phyloP scores from a whole-genome alignment of 2,797 vertebrate genomes.

The Vespertilio murinus region DNA sequence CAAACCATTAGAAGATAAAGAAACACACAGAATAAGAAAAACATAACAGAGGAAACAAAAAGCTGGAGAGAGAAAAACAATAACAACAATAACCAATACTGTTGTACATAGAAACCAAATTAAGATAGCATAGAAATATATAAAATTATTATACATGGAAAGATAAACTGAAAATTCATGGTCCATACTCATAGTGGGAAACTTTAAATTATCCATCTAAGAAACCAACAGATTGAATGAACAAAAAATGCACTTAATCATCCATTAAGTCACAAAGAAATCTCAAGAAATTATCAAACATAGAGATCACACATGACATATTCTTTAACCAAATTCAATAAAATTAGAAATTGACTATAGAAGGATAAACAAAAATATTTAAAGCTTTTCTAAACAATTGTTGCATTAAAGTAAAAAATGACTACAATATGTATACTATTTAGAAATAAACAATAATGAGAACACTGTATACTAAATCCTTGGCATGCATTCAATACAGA shows the following conservation, averaged over 20 bases:
- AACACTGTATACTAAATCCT: not conserved
- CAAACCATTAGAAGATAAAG: too few relatives aligned
- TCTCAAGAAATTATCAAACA: slow-evolving; percentile 3
- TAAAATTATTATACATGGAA: not conserved
- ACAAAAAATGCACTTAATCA: not conserved
- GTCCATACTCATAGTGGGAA: not conserved
- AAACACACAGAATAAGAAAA: too few relatives aligned
- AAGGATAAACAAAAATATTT: not conserved
- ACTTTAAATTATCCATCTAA: not conserved
- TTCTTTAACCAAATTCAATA: not conserved
- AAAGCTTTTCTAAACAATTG: not conserved
- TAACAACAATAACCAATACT: too few relatives aligned
- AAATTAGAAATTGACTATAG: not conserved
- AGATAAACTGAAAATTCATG: not conserved
- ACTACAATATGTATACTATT: not conserved
- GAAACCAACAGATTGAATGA: not conserved
- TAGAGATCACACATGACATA: not conserved
- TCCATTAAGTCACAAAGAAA: not conserved
- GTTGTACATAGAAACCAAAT: too few relatives aligned
- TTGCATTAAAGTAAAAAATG: not conserved
- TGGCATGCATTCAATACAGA: not conserved
- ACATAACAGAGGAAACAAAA: too few relatives aligned
- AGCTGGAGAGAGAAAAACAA: too few relatives aligned
- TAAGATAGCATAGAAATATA: not conserved
- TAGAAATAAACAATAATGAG: not conserved